Percentiles rank a stretch among this genome's conserved stretches.
Evolutionary conservation across 2,888 invertebrate genomes (phyloP).

Genomic region (Stenchaetothrips biformis): DNA sequence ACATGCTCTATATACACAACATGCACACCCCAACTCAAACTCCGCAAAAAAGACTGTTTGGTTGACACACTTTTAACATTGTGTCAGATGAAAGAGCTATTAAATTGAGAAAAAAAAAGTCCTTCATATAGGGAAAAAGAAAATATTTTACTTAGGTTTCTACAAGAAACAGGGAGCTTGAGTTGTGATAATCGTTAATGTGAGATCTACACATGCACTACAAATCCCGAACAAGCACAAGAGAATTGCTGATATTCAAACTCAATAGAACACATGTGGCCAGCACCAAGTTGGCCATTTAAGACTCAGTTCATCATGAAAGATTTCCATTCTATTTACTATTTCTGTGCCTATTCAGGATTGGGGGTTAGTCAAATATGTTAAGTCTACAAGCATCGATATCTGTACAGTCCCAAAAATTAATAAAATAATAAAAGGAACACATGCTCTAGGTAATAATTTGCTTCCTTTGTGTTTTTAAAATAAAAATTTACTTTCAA

Average conservation of each 20-base stretch:
- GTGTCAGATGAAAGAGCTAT: too few species aligned
- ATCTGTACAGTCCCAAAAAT: conserved; percentile 17
- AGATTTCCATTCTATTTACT: not conserved
- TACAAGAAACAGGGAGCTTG: not conserved
- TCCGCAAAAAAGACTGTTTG: too few species aligned
- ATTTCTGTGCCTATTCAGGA: not conserved
- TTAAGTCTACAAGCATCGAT: not conserved
- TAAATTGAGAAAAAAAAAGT: too few species aligned
- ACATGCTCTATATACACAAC: conserved; percentile 10
- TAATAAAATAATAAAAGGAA: not conserved
- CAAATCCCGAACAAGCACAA: not conserved
- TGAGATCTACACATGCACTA: not conserved
- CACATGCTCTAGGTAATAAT: conserved; percentile 10
- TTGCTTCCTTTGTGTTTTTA: conserved; percentile 16
- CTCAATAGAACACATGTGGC: too few species aligned
- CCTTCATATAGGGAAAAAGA: too few species aligned
- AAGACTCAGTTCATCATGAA: not conserved
- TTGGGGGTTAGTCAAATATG: not conserved
- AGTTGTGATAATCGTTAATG: not conserved
- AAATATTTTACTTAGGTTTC: not conserved
- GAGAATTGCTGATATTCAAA: too few species aligned
- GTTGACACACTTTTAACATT: too few species aligned
- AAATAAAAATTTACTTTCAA: conserved; percentile 14
- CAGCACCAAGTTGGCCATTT: too few species aligned
- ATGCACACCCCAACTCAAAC: not conserved